Percentiles rank a stretch among this genome's conserved stretches.
Evolutionary conservation across 2,888 invertebrate genomes (phyloP).

Genomic region (Mechanitis mazaeus): DNA sequence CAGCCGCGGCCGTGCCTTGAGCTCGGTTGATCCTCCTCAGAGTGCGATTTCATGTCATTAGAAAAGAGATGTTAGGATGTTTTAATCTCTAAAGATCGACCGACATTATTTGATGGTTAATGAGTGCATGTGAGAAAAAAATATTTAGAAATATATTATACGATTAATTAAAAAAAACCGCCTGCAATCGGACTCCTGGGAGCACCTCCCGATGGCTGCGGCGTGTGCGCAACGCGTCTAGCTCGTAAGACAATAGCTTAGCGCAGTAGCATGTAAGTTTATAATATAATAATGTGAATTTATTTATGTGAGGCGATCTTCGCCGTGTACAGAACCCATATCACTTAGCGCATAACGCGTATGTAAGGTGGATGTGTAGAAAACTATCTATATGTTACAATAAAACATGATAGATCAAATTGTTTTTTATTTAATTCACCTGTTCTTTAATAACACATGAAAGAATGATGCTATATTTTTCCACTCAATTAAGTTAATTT

Average conservation of each 20-base stretch:
- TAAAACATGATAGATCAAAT: constrained; percentile 67
- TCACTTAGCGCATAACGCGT: constrained; percentile 63
- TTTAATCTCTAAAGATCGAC: not conserved
- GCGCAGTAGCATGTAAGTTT: constrained; percentile 32
- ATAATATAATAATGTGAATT: constrained; percentile 35
- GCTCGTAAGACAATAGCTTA: constrained; percentile 20
- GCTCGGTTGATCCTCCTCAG: constrained; percentile 7
- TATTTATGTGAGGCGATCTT: constrained; percentile 38
- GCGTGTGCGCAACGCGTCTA: constrained; percentile 20
- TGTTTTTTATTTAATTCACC: constrained; percentile 42
- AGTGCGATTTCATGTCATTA: constrained; percentile 1
- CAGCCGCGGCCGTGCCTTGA: constrained; percentile 16
- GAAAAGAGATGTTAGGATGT: not conserved
- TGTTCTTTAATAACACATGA: not conserved
- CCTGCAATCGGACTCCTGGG: constrained; percentile 3
- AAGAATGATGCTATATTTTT: too few relatives aligned
- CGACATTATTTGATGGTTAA: not conserved
- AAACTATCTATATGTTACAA: constrained; percentile 72
- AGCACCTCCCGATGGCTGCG: constrained; percentile 5
- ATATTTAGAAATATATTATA: constrained; percentile 7
- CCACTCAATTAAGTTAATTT: too few relatives aligned
- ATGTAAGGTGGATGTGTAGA: constrained; percentile 71
- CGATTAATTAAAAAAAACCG: constrained; percentile 1
- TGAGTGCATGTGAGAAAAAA: not conserved
- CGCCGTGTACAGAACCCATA: constrained; percentile 64